Evolutionary conservation across 2,797 vertebrate species (phyloP), one percentile per base, ranked within the genome.

Genomic region (Protonibea diacanthus): DNA sequence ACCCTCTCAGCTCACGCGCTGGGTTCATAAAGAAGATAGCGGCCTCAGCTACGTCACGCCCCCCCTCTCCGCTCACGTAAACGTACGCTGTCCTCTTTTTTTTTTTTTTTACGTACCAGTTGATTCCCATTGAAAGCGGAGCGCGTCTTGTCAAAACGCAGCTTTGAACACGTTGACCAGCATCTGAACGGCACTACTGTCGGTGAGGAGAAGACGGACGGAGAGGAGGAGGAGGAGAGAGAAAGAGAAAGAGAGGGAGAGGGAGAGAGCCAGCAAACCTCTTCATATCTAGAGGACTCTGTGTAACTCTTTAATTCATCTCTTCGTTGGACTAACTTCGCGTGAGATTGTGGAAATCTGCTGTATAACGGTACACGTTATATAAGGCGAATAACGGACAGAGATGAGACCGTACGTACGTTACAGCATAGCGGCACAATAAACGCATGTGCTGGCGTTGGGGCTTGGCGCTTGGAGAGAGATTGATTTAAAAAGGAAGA

Each of bases 21-120:
- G 15, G 59, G 66, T 83, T 90, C 76, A 80, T 60, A 77, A 40
- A 59, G 76, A 75, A 92, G 89, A 92, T 88, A 91, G 89, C 80
- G 79, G 71, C 57, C 81, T 76, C 75, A 20, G 67, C 84, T 65
- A 91, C 87, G 91, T 91, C 93, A 93, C 93, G 78, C 74, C 86
- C 75, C 80, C 47, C 14, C 21, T 74, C 51, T 11, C 3, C 5
- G 13, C 79, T 63, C 21, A n/a, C 78, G 76, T 74, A 82, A 89
- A 90, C 82, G 72, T 21, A 61, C 66, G 33, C 56, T 25, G 70
- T 63, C 82, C 15, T 14, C 48, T 42, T 72, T 80, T 29, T 29
- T 29, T 29, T 29, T 29, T 33, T 38, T 38, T 38, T 73, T 23
- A 8, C 17, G 69, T 45, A 79, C 70, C 84, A 79, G 56, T 86